Evolutionary conservation across 1,140 invertebrate species (phyloP), one percentile per base, ranked within the genome.

Genomic region (Latrodectus geometricus): DNA sequence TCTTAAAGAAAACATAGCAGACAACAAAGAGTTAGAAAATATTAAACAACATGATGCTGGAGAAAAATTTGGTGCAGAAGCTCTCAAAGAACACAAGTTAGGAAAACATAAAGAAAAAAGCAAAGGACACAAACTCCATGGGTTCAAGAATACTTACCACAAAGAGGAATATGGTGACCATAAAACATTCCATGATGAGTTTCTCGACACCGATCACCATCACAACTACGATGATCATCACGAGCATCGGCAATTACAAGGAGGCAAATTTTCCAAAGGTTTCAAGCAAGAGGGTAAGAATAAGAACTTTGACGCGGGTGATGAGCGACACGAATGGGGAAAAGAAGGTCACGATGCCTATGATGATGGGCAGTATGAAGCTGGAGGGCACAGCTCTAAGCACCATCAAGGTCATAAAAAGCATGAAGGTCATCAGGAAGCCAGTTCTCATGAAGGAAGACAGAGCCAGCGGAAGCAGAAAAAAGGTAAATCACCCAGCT

Each of bases 101-200:
- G 83, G 83, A 8, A 86, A 86, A 20, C 83, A 86, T 17, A 52
- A 61, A 9, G 83, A 86, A 15, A 87, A 87, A 48, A 80, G 78
- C 20, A 66, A 54, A 52, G 85, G 85, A 0, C 85, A 87, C 48
- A 87, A 87, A 56, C 50, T 50, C 8, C 69, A 79, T 48, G 88
- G 88, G 0, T 89, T 89, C 74, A 89, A 89, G 79, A 89, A 89
- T 52, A 82, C 82, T 4, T 89, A 89, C 65, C 88, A 88, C 70
- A 89, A 89, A 69, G 88, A 89, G 54, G 88, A 89, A 79, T 89
- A 87, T 49, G 88, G 88, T 8, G 86, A 89, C 52, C 85, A 89
- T 35, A 89, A 88, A 23, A 89, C 85, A 9, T 89, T 89, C 69
- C 89, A 86, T 68, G 88, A 89, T 23, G 88, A 88, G 23, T 88